Evolutionary conservation across 2,888 invertebrate genomes (phyloP).

Genomic region (Epirrhoe alternata): DNA sequence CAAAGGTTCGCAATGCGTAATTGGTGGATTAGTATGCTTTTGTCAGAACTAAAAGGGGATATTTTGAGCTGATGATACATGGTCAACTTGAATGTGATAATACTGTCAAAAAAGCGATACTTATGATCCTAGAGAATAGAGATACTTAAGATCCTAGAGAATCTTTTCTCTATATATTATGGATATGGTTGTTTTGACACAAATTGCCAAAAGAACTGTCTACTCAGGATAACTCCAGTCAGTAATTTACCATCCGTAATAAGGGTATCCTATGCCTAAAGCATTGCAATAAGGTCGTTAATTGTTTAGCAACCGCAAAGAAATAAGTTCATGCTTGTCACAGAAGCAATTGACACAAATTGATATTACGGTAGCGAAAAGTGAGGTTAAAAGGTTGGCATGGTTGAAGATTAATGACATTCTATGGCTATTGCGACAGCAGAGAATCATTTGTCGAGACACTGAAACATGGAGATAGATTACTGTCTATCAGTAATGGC

Average conservation of each 20-base stretch:
- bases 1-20: conserved; percentile 5
- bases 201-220: background rate
- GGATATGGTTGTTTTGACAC: background rate
- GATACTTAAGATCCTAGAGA: background rate
- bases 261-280: too few relatives aligned
- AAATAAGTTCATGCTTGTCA: conserved; percentile 11
- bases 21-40: conserved; percentile 8
- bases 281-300: background rate
- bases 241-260: background rate
- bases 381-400: conserved; percentile 8
- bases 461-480: background rate
- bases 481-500: background rate
- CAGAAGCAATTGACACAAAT: conserved; percentile 18
- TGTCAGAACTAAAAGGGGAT: background rate
- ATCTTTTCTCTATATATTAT: too few relatives aligned
- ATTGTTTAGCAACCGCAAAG: background rate
- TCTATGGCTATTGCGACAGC: background rate
- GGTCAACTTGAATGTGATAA: background rate
- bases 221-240: background rate
- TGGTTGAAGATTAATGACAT: background rate
- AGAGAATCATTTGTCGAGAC: background rate
- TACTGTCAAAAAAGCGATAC: background rate
- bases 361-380: conserved; percentile 11
- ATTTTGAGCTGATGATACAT: conserved; percentile 1
- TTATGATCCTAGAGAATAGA: background rate